Conservation (phyloP, 2,888 invertebrate genomes). For the Mesochorus sp. region DNA sequence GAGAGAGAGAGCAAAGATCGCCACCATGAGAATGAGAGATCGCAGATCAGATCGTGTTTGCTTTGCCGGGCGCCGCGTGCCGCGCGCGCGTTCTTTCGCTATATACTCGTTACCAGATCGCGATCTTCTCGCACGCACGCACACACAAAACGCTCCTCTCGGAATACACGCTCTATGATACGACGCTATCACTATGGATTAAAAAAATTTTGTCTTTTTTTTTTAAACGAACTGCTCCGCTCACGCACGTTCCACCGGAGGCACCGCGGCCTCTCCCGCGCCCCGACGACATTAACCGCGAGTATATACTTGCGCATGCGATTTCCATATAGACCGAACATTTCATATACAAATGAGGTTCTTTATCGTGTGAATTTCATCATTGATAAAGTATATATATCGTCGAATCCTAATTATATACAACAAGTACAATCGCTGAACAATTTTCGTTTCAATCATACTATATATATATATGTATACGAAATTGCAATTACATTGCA, state of each 20-base stretch:
- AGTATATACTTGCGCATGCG: too few species aligned
- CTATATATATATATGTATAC: too few species aligned
- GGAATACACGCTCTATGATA: constrained; percentile 39
- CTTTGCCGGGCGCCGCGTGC: constrained; percentile 71
- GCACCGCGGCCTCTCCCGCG: not conserved
- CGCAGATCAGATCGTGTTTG: constrained; percentile 71
- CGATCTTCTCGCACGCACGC: constrained; percentile 59
- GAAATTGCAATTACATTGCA: too few species aligned
- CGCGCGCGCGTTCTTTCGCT: constrained; percentile 50
- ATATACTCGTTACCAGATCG: constrained; percentile 63
- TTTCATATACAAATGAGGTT: too few species aligned
- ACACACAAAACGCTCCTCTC: constrained; percentile 9
- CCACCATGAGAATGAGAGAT: constrained; percentile 50
- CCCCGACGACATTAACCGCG: too few species aligned
- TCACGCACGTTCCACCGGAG: not conserved
- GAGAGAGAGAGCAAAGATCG: constrained; percentile 48
- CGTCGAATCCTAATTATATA: too few species aligned
- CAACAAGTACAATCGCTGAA: too few species aligned
- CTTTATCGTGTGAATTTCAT: too few species aligned
- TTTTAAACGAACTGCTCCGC: not conserved
- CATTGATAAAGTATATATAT: too few species aligned
- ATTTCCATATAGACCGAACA: too few species aligned
- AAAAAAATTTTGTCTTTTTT: not conserved
- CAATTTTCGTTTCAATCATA: too few species aligned
- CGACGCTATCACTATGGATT: constrained; percentile 3